phyloP scores from a whole-genome alignment of 2,888 invertebrate species.

The Onthophagus sagittarius region DNA sequence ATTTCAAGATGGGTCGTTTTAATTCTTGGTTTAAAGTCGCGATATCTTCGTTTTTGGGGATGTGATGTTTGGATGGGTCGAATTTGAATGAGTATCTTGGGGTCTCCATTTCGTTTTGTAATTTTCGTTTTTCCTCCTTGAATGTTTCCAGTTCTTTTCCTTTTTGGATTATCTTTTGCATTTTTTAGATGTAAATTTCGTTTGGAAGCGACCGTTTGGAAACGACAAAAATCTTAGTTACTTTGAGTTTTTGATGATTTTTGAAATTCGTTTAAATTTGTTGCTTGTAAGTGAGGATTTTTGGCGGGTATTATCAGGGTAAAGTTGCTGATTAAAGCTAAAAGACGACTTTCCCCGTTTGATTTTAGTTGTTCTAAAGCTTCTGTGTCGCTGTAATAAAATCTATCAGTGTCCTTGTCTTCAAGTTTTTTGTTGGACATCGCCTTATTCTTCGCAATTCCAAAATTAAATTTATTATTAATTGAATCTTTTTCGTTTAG shows the following conservation, averaged over 20 bases:
- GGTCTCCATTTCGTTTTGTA: slow-evolving; percentile 41
- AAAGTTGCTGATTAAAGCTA: slow-evolving; percentile 19
- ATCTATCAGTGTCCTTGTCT: slow-evolving; percentile 62
- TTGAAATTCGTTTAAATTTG: slow-evolving; percentile 50
- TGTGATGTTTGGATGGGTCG: slow-evolving; percentile 48
- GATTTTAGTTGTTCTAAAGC: background rate
- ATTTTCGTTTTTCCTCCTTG: slow-evolving; percentile 54
- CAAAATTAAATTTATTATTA: background rate
- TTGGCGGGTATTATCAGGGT: slow-evolving; percentile 18
- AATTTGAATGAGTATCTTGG: slow-evolving; percentile 49
- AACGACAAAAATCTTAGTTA: slow-evolving; percentile 30
- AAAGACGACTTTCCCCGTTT: slow-evolving; percentile 15
- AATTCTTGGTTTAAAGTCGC: slow-evolving; percentile 37
- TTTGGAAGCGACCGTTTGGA: slow-evolving; percentile 63
- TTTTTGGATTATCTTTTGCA: slow-evolving; percentile 63
- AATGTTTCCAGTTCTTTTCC: slow-evolving; percentile 64
- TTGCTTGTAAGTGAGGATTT: slow-evolving; percentile 40
- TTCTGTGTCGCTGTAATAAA: slow-evolving; percentile 41
- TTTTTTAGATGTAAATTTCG: slow-evolving; percentile 60
- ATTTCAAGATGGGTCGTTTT: slow-evolving; percentile 22
- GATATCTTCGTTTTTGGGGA: slow-evolving; percentile 52
- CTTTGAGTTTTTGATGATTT: slow-evolving; percentile 37
- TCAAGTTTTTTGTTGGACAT: slow-evolving; percentile 48
- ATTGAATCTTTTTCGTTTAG: background rate
- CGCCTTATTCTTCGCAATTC: slow-evolving; percentile 3